Conservation (phyloP, 2,888 invertebrate species). For the Drosophila nr. perissopoda region DNA sequence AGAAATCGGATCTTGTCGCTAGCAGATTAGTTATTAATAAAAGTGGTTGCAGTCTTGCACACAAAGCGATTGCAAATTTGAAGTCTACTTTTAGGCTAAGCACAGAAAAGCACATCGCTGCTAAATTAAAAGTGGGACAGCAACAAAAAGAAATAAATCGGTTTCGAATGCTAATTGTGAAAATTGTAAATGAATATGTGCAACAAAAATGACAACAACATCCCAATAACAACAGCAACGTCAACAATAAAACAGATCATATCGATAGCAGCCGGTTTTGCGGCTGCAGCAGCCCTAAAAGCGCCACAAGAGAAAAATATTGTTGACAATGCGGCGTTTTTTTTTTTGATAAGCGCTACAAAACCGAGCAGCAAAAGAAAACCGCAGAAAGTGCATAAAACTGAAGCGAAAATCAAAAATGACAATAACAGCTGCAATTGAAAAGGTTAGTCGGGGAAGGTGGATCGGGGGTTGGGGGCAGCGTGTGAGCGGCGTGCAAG, state of each 20-base stretch:
- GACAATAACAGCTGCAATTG: slow-evolving; percentile 77
- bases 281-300: slow-evolving; percentile 67
- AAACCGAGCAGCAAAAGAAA: slow-evolving; percentile 30
- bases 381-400: slow-evolving; percentile 52
- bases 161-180: slow-evolving; percentile 75
- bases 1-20: fast-evolving
- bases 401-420: slow-evolving; percentile 68
- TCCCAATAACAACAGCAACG: slow-evolving; percentile 46
- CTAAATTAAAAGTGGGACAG: slow-evolving; percentile 71
- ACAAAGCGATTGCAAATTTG: not conserved
- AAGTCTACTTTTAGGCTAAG: slow-evolving; percentile 33
- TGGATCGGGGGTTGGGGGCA: not conserved
- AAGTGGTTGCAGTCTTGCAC: slow-evolving; percentile 29
- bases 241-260: slow-evolving; percentile 76
- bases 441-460: not conserved
- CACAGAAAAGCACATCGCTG: slow-evolving; percentile 1
- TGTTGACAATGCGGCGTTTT: slow-evolving; percentile 62
- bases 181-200: slow-evolving; percentile 83
- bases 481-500: slow-evolving; percentile 28
- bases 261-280: slow-evolving; percentile 47
- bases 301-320: slow-evolving; percentile 55
- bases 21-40: slow-evolving; percentile 23
- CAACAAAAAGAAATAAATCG: slow-evolving; percentile 37
- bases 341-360: slow-evolving; percentile 46
- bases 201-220: slow-evolving; percentile 65